Evolutionary conservation across 1,140 invertebrate species (phyloP), one percentile per base, ranked within the genome.

Genomic region (Leptinotarsa texana): DNA sequence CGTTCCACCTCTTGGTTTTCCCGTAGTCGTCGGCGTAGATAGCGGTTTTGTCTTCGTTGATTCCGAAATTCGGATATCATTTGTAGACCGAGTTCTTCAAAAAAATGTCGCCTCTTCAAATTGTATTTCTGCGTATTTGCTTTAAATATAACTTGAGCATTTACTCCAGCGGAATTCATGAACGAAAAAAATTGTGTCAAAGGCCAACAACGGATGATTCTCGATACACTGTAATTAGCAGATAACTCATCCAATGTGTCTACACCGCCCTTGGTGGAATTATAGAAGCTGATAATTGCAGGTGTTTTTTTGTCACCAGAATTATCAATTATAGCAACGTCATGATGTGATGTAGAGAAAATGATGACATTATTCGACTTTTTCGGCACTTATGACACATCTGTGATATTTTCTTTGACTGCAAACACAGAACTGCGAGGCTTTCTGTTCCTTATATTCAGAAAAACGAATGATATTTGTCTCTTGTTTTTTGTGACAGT

Each of bases 401-500:
- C 18, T n/a, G 74, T 77, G 49, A 63, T 24, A 22, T 77, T 61
- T 21, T 77, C 48, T 49, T 67, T 13, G 73, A 76, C 79, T 5
- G 24, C 75, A 74, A 77, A 79, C 21, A 74, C 67, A 17, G 62
- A 27, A 21, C 67, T 24, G 13, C 49, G 22, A 49, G 3, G 61
- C 13, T 13, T 13, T 17, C 49, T 13, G 13, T 3, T 51, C 0
- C 2, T 51, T 13, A 13, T 17, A 51, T 51, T 51, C 4, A n/a
- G 47, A 62, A 77, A 74, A 18, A 74, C 18, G 63, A 51, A 24
- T 15, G 74, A 74, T 3, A 76, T 27, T 69, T 79, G 62, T 42
- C 49, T 24, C 79, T 82, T 84, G 73, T 81, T 82, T 74, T 79
- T 80, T 77, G 73, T 81, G 21, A 83, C 51, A 15, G 80, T 84